Conservation (phyloP, 53 echinoderm and acorn worm genomes). For the Henricia sp. region DNA sequence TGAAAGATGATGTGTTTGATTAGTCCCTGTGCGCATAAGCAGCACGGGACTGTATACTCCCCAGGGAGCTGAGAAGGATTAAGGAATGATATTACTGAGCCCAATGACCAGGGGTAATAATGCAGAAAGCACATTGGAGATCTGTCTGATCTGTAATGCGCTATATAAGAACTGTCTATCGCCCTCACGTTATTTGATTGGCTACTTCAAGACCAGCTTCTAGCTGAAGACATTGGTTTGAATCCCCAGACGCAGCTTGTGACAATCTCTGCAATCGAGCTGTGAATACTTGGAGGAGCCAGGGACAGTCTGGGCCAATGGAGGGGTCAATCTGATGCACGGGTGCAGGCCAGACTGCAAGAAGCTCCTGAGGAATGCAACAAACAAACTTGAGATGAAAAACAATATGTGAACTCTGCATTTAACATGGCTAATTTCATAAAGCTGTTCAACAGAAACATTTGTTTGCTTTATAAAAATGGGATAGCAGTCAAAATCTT, state of each 20-base stretch:
- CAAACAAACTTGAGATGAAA: not conserved
- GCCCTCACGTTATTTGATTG: slow-evolving; percentile 2
- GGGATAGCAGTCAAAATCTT: too few species aligned
- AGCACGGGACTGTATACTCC: too few species aligned
- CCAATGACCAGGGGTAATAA: not conserved
- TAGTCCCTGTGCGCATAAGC: too few species aligned
- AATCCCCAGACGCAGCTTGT: not conserved
- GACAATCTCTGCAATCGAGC: not conserved
- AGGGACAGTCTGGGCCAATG: not conserved
- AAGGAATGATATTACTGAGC: not conserved
- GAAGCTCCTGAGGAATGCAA: not conserved
- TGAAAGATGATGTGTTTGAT: too few species aligned
- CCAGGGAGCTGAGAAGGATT: too few species aligned
- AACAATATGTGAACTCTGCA: not conserved
- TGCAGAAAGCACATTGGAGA: not conserved
- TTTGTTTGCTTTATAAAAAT: too few species aligned
- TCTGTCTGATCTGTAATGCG: not conserved
- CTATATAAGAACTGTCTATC: not conserved
- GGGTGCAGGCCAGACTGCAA: not conserved
- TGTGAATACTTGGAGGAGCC: not conserved
- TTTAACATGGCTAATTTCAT: not conserved
- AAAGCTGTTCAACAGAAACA: too few species aligned
- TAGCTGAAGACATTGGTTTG: not conserved
- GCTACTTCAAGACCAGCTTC: not conserved
- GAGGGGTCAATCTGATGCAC: not conserved